Base-by-base conservation (phyloP, 2,113 vertebrate species). In the Notarius lentiginosus region DNA sequence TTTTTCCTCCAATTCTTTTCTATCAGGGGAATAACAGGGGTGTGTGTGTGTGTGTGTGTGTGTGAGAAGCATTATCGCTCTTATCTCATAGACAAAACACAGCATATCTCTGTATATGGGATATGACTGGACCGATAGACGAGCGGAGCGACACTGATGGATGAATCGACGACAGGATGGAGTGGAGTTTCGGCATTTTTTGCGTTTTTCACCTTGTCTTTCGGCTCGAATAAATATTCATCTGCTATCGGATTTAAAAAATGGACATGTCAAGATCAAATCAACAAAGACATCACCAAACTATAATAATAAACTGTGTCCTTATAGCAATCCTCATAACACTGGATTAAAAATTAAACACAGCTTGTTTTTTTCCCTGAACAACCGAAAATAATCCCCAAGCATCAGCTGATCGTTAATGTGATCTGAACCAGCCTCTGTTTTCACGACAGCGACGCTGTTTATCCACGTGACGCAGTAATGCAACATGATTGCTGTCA, bases 1-100 rank as follows among this genome's bases (percentile, higher is more conserved):
- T 88, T 87, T 83, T 81, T 94, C 92, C 93, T 95, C 96, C 96
- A 88, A 87, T 81, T 83, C 83, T 86, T 79, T 80, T 86, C 84
- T 18, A 70, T 20, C 47, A 30, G 34, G 17, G 51, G 30, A 68
- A 63, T 22, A 55, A 65, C 77, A 27, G 47, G 72, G 11, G 4
- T 77, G 84, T 84, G 53, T 84, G 83, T 73, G 68, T 84, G 55
- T 76, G 55, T 60, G 55, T 80, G 77, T 80, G 55, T 58, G 55
- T 30, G 56, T 4, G 76, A 15, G 12, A 84, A 60, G 10, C 51
- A 24, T 27, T 56, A 53, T 84, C n/a, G 14, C 14, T 10, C 15
- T 47, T 58, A 51, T 84, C 56, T 76, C 76, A 76, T 22, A 76
- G 83, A 63, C 83, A 63, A 30, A 76, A 84, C 83, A 84, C 70